Base-by-base conservation (phyloP, 2,797 vertebrate species). In the Callimico goeldii region DNA sequence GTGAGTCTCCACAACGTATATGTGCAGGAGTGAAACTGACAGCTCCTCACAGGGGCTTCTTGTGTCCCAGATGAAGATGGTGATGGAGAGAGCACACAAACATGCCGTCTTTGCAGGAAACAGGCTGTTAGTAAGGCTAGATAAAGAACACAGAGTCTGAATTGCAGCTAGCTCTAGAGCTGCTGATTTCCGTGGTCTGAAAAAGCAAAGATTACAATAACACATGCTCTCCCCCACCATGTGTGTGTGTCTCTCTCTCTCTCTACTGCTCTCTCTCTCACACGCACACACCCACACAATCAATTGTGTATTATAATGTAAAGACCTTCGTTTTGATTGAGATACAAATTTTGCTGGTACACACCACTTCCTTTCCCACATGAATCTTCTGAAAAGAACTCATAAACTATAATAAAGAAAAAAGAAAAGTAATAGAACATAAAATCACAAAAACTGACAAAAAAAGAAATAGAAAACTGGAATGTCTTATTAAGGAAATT, bases 191-290 rank as follows among this genome's bases (percentile, higher is more conserved):
- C 3, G 0, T 41, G 19, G 28, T 33, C 26, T 43, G 39, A 70
- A 92, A 75, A 61, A 39, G 81, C 61, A 92, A 46, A 84, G 26
- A 77, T 64, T n/a, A 52, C 82, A 72, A 64, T 4, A 79, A 43
- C 30, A 64, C 7, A 1, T n/a, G 61, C 61, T n/a, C 14, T n/a
- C 15, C 61, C 30, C 61, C 3, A 64, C 30, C 30, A 4, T 14
- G 7, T 64, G 61, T 64, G 15, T 46, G 50, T 64, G 15, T 24
- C 12, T 61, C 30, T 89, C 11, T 64, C 64, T 67, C 20, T 43
- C 36, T 55, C 7, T 33, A 22, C 52, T 55, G 20, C 19, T 11
- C 50, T 70, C 4, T 3, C 10, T 13, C n/a, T 24, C 70, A 48
- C 14, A 17, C 4, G 5, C 41, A n/a, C 19, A 39, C 67, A 87